phyloP scores from a whole-genome alignment of 2,113 vertebrate genomes.

The Piliocolobus tephrosceles region DNA sequence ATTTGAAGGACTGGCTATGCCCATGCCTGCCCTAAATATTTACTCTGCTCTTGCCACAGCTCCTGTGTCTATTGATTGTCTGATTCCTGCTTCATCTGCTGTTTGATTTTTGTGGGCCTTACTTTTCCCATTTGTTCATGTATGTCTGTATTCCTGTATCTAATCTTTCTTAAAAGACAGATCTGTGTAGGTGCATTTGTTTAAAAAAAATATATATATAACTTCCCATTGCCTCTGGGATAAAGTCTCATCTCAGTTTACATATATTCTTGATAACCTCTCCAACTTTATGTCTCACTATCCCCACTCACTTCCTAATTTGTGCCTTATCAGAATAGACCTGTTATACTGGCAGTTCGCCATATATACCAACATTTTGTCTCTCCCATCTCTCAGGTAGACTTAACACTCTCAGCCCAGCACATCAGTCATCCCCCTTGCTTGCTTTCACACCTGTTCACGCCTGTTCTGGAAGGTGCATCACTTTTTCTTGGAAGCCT shows the following conservation, averaged over 20 bases:
- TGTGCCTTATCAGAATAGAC: background rate
- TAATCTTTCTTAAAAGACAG: slow-evolving; percentile 4
- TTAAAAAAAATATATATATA: background rate
- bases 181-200: background rate
- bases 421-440: background rate
- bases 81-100: background rate
- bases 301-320: background rate
- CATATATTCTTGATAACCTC: background rate
- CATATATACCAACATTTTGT: background rate
- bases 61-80: background rate
- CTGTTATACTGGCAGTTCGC: background rate
- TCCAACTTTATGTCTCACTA: background rate
- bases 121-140: background rate
- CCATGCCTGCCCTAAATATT: background rate
- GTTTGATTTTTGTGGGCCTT: background rate
- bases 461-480: background rate
- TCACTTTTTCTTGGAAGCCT: background rate
- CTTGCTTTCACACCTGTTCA: background rate
- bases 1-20: background rate
- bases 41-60: background rate
- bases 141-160: background rate
- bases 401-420: background rate
- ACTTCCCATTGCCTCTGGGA: background rate
- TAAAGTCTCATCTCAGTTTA: background rate
- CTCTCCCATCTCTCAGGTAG: background rate